Percentiles rank a stretch among this genome's conserved stretches.
phyloP scores from a whole-genome alignment of 2,797 vertebrate genomes.

The Naso thynnoides region DNA sequence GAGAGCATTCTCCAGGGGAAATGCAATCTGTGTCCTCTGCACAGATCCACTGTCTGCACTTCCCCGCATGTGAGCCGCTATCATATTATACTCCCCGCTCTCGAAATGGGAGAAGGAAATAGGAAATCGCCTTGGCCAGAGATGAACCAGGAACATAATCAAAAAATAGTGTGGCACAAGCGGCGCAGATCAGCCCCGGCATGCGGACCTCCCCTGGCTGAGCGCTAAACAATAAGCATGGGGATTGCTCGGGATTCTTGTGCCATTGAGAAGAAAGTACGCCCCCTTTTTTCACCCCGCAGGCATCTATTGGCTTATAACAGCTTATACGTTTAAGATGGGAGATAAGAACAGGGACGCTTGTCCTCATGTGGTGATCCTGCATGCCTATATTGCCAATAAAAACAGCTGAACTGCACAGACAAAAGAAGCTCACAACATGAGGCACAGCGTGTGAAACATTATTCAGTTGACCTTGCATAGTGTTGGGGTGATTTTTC shows the following conservation, averaged over 20 bases:
- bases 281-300: slow-evolving; percentile 49
- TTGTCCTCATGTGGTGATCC: slow-evolving; percentile 51
- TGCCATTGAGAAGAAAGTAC: slow-evolving; percentile 57
- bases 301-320: slow-evolving; percentile 73
- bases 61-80: slow-evolving; percentile 70
- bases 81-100: slow-evolving; percentile 71
- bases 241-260: slow-evolving; percentile 62
- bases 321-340: slow-evolving; percentile 73
- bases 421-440: slow-evolving; percentile 61
- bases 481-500: slow-evolving; percentile 19
- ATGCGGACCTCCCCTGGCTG: slow-evolving; percentile 53
- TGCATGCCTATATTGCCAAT: slow-evolving; percentile 56
- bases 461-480: slow-evolving; percentile 66
- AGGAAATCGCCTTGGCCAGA: slow-evolving; percentile 75
- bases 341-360: slow-evolving; percentile 63
- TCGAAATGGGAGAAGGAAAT: slow-evolving; percentile 73
- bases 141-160: slow-evolving; percentile 77
- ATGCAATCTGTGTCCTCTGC: slow-evolving; percentile 79
- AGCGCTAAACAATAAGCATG: slow-evolving; percentile 74
- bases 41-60: slow-evolving; percentile 76
- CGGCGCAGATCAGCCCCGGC: slow-evolving; percentile 56
- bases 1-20: slow-evolving; percentile 70
- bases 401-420: slow-evolving; percentile 43
- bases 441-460: slow-evolving; percentile 37
- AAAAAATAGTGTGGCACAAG: slow-evolving; percentile 72